Conservation (phyloP, 2,113 vertebrate genomes). For the Menura novaehollandiae region DNA sequence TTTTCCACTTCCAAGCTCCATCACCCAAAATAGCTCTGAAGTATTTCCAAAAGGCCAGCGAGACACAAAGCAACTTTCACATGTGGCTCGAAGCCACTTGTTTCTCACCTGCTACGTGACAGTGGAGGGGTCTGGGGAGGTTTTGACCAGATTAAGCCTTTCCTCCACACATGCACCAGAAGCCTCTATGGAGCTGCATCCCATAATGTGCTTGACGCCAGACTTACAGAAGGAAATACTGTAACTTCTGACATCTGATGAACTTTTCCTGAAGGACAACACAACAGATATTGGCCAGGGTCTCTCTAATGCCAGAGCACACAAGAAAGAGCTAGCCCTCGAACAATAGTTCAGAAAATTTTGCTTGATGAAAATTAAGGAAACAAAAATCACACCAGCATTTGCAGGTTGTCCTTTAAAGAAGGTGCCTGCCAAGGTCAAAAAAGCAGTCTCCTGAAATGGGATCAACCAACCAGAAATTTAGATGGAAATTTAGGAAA, state of each 20-base stretch:
- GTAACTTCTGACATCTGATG: not conserved
- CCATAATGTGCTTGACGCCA: not conserved
- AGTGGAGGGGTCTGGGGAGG: not conserved
- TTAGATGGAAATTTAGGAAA: not conserved
- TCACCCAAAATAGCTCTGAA: not conserved
- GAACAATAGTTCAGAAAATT: not conserved
- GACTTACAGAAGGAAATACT: not conserved
- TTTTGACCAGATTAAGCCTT: not conserved
- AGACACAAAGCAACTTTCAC: not conserved
- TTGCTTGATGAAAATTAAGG: not conserved
- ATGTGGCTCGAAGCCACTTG: not conserved
- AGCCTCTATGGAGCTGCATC: not conserved
- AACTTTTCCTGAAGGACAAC: not conserved
- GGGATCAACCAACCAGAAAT: not conserved
- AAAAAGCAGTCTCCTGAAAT: not conserved
- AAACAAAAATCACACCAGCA: not conserved
- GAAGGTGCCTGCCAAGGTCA: not conserved
- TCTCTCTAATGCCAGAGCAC: not conserved
- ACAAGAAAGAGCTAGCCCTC: not conserved
- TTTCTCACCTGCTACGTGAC: not conserved
- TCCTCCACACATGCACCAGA: not conserved
- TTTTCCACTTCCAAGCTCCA: constrained; percentile 7
- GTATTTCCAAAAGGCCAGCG: not conserved
- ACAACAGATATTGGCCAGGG: not conserved
- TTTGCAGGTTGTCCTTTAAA: not conserved